Evolutionary conservation across 2,888 invertebrate genomes (phyloP).

Genomic region (Diadegma fenestrale): DNA sequence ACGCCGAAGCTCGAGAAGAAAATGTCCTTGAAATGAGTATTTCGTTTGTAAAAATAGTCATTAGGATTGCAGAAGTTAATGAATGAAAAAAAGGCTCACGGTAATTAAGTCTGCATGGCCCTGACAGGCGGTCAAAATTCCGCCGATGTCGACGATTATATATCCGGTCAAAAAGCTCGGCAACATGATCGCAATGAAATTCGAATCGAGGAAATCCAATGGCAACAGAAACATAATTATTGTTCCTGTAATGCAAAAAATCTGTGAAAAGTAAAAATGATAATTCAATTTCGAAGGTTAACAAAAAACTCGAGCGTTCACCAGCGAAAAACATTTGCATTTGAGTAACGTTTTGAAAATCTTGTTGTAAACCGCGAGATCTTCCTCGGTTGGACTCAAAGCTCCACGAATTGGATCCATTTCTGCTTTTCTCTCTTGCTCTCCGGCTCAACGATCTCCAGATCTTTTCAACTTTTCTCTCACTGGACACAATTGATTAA

Average conservation of each 20-base stretch:
- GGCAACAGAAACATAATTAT: slow-evolving; percentile 64
- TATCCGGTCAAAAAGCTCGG: slow-evolving; percentile 76
- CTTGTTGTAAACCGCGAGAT: slow-evolving; percentile 44
- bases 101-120: slow-evolving; percentile 61
- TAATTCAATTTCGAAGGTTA: not conserved
- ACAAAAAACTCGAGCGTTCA: slow-evolving; percentile 30
- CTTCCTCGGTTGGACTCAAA: slow-evolving; percentile 48
- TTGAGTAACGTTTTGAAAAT: slow-evolving; percentile 55
- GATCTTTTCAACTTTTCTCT: slow-evolving; percentile 12
- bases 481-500: not conserved
- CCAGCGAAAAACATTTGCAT: slow-evolving; percentile 62
- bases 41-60: not conserved
- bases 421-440: slow-evolving; percentile 7
- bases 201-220: slow-evolving; percentile 69
- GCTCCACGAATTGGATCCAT: slow-evolving; percentile 17
- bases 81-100: slow-evolving; percentile 43
- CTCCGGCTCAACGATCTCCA: not conserved
- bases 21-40: slow-evolving; percentile 15
- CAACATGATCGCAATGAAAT: slow-evolving; percentile 71
- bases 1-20: slow-evolving; percentile 69
- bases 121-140: slow-evolving; percentile 68
- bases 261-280: slow-evolving; percentile 66
- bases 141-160: slow-evolving; percentile 73
- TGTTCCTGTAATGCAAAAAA: slow-evolving; percentile 73
- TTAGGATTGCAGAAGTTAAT: not conserved